These are phyloP conservation scores for Mimachlamys varia DNA, from an alignment of 2,888 invertebrate genomes.

Conservation along the genomic window DNA sequence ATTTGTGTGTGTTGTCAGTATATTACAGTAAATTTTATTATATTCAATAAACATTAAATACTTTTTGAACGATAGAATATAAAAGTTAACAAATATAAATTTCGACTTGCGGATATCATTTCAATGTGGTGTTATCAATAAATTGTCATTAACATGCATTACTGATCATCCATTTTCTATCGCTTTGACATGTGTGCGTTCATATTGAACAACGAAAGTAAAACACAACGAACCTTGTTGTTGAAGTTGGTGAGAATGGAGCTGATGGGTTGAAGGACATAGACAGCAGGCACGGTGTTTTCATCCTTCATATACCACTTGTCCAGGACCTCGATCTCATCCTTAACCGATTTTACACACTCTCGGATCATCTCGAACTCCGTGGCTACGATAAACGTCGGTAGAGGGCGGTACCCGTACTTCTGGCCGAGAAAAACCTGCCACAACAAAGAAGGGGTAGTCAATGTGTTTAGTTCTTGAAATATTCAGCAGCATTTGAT, in stretches of 20 bases:
- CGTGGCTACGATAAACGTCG: slow-evolving; percentile 95
- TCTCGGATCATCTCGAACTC: slow-evolving; percentile 93
- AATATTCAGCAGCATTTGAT: no score
- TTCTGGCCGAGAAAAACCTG: slow-evolving; percentile 97
- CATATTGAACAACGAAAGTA: not conserved
- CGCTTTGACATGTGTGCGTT: no score
- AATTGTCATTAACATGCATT: no score
- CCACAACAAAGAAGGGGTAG: slow-evolving; percentile 17
- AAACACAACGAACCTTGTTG: slow-evolving; percentile 89
- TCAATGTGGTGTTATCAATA: no score
- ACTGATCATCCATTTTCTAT: no score
- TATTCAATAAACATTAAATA: no score
- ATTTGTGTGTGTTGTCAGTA: no score
- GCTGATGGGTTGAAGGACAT: slow-evolving; percentile 97
- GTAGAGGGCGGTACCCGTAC: slow-evolving; percentile 98
- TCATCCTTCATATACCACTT: slow-evolving; percentile 98
- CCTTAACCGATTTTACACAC: slow-evolving; percentile 85
- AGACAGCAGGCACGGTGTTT: slow-evolving; percentile 97
- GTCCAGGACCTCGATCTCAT: slow-evolving; percentile 92
- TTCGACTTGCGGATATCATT: no score
- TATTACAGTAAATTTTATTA: no score
- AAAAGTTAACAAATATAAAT: no score
- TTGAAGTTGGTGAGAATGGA: slow-evolving; percentile 98
- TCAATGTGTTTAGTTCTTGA: not conserved
- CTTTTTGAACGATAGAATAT: no score